These are phyloP conservation scores for Drosophila multiciliata DNA, from an alignment of 2,888 invertebrate genomes.

Conservation along the genomic window DNA sequence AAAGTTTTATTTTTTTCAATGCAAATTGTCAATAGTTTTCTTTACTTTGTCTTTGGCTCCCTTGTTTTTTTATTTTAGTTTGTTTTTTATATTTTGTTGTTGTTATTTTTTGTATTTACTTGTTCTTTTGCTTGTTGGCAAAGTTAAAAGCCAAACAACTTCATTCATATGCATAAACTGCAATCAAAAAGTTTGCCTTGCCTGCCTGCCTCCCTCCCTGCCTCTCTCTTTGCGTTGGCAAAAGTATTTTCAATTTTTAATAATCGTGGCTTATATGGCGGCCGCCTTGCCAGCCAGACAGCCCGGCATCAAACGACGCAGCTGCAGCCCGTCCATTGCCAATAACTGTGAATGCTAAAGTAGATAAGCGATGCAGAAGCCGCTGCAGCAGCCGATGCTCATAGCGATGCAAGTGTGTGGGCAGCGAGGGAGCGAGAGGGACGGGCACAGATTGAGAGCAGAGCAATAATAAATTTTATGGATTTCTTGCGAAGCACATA, in stretches of 20 bases:
- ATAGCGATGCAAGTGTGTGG: slow-evolving; percentile 34
- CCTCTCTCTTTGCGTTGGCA: slow-evolving; percentile 18
- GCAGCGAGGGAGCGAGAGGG: background rate
- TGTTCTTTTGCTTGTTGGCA: slow-evolving; percentile 48
- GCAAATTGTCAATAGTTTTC: slow-evolving; percentile 58
- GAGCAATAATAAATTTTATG: slow-evolving; percentile 27
- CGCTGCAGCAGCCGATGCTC: slow-evolving; percentile 10
- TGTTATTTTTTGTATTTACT: slow-evolving; percentile 8
- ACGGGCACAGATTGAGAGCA: background rate
- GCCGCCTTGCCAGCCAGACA: slow-evolving; percentile 11
- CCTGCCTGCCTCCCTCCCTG: slow-evolving; percentile 3
- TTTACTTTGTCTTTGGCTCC: slow-evolving; percentile 18
- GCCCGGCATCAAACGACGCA: slow-evolving; percentile 5
- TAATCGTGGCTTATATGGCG: slow-evolving; percentile 66
- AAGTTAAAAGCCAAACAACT: slow-evolving; percentile 69
- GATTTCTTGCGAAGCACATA: slow-evolving; percentile 27
- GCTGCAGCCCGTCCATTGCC: slow-evolving; percentile 25
- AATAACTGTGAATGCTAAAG: slow-evolving; percentile 38
- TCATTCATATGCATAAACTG: slow-evolving; percentile 77
- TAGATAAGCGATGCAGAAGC: slow-evolving; percentile 33
- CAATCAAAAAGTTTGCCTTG: slow-evolving; percentile 61
- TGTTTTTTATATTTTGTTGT: background rate
- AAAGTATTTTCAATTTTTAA: slow-evolving; percentile 74
- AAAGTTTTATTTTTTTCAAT: slow-evolving; percentile 41
- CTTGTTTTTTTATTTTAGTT: background rate